phyloP scores from a whole-genome alignment of 2,113 vertebrate genomes.

The Panurus biarmicus region DNA sequence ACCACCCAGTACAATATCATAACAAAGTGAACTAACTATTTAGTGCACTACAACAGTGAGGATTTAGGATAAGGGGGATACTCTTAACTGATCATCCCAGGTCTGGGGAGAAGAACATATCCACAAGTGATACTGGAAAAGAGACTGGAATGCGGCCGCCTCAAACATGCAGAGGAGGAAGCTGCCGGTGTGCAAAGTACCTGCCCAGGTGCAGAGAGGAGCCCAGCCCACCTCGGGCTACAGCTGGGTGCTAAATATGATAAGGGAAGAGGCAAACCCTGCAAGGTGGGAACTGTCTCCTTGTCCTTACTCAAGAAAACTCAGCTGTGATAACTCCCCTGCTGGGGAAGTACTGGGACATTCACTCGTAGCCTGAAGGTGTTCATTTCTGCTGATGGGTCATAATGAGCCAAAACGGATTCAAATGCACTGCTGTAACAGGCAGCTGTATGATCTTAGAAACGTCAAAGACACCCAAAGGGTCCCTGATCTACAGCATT shows the following conservation, averaged over 20 bases:
- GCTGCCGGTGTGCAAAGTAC: neutral
- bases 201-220: neutral
- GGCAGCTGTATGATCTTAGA: neutral
- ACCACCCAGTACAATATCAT: too few species aligned
- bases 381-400: neutral
- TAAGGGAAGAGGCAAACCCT: neutral
- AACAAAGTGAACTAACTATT: too few species aligned
- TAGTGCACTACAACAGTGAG: too few species aligned
- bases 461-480: neutral
- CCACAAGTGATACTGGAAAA: neutral
- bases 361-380: fast-evolving
- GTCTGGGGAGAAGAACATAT: neutral
- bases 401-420: neutral
- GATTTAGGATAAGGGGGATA: neutral
- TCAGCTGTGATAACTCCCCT: neutral
- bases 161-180: neutral
- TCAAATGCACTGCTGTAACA: neutral
- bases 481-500: neutral
- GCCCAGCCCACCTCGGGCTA: neutral
- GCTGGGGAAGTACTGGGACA: neutral
- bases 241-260: fast-evolving
- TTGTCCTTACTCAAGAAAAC: neutral
- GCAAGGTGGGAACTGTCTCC: neutral
- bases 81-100: neutral
- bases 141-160: neutral